Conservation (phyloP, 2,888 invertebrate species). For the Lutraria lutraria region DNA sequence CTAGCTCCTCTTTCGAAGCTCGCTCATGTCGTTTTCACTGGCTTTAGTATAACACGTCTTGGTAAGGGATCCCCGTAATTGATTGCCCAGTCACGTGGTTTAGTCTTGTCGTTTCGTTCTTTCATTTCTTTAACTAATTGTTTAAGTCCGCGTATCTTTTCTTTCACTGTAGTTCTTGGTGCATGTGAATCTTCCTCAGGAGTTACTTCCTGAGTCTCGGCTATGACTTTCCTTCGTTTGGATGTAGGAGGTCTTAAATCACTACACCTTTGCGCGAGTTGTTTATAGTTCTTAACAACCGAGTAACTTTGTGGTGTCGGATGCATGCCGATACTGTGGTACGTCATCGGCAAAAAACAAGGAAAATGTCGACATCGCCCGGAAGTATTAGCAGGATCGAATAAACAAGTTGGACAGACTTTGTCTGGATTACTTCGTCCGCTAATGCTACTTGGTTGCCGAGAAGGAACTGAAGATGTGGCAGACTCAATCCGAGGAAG, state of each 20-base stretch:
- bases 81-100: conserved; percentile 78
- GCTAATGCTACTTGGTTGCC: conserved; percentile 56
- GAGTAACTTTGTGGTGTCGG: conserved; percentile 68
- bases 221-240: conserved; percentile 11
- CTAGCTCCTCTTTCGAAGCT: not conserved
- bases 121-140: conserved; percentile 77
- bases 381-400: conserved; percentile 60
- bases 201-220: conserved; percentile 10
- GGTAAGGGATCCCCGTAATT: conserved; percentile 79
- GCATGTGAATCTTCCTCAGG: conserved; percentile 44
- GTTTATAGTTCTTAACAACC: conserved; percentile 70
- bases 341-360: conserved; percentile 75
- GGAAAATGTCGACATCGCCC: conserved; percentile 76
- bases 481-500: conserved; percentile 57
- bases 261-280: conserved; percentile 63
- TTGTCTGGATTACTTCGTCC: conserved; percentile 30
- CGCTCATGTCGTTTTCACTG: conserved; percentile 69
- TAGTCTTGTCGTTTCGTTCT: conserved; percentile 74
- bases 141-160: conserved; percentile 75
- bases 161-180: conserved; percentile 72
- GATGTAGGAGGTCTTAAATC: conserved; percentile 67
- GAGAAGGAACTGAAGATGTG: conserved; percentile 57
- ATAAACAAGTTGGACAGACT: conserved; percentile 64
- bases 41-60: conserved; percentile 74
- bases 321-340: conserved; percentile 73